Conservation (phyloP, 2,888 invertebrate species). For the Callyntrura sp. region DNA sequence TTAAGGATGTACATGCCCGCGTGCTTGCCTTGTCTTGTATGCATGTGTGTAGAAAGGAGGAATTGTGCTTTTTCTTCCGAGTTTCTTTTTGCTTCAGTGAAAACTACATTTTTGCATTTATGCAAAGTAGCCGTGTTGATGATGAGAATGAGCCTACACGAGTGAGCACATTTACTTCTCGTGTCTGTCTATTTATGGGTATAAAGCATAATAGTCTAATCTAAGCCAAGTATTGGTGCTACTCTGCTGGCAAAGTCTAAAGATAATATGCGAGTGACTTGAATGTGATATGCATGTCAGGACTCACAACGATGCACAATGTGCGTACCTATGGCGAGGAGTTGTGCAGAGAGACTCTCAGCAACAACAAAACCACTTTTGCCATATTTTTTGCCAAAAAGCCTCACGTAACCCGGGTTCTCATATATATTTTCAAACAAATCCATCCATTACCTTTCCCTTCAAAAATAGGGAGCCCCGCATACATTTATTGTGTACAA, state of each 20-base stretch:
- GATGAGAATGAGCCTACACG: conserved; percentile 18
- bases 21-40: not conserved
- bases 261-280: conserved; percentile 19
- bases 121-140: conserved; percentile 61
- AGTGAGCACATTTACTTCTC: conserved; percentile 8
- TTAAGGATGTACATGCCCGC: conserved; percentile 8
- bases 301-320: conserved; percentile 3
- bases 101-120: conserved; percentile 75
- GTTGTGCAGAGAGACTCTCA: not conserved
- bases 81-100: conserved; percentile 55
- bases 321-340: not conserved
- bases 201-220: not conserved
- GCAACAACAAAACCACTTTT: conserved; percentile 2
- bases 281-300: conserved; percentile 32
- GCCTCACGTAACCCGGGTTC: not conserved
- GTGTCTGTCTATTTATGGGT: not conserved
- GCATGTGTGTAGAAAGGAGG: conserved; percentile 18
- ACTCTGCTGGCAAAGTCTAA: not conserved
- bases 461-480: not conserved
- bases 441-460: not conserved
- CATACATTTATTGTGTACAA: not conserved
- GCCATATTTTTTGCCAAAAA: conserved; percentile 13
- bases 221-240: conserved; percentile 1
- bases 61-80: conserved; percentile 47
- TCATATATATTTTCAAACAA: conserved; percentile 31